Evolutionary conservation across 1,140 invertebrate species (phyloP).

Genomic region (Brevipalpus yothersi): DNA sequence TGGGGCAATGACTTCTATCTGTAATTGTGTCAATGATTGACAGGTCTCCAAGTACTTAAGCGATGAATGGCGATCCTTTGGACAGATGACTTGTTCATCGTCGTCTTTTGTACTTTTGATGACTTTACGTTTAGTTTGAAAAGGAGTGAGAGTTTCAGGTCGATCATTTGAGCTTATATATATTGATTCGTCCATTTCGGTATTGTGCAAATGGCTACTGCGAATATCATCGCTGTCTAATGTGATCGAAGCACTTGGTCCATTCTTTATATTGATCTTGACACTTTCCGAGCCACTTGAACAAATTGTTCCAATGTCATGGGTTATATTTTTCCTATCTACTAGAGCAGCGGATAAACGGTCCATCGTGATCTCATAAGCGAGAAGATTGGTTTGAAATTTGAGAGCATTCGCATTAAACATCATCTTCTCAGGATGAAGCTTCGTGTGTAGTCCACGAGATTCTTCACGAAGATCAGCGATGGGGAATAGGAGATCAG

Average conservation of each 20-base stretch:
- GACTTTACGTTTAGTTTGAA: slow-evolving; percentile 7
- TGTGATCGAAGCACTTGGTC: background rate
- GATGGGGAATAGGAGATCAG: background rate
- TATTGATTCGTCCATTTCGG: slow-evolving; percentile 9
- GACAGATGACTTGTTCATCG: slow-evolving; percentile 6
- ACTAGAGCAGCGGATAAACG: background rate
- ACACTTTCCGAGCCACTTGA: background rate
- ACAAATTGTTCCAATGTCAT: background rate
- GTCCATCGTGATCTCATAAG: no score
- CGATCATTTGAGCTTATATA: slow-evolving; percentile 1
- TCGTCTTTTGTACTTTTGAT: slow-evolving; percentile 1
- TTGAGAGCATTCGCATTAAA: no score
- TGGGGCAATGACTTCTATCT: slow-evolving; percentile 6
- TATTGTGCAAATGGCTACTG: background rate
- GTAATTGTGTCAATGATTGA: background rate
- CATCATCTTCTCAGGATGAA: no score
- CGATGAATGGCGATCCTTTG: slow-evolving; percentile 9
- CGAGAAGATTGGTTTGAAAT: no score
- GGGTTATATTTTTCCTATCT: background rate
- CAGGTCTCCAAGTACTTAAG: slow-evolving; percentile 1
- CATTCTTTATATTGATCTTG: background rate
- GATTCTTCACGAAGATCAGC: background rate
- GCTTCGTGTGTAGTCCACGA: background rate
- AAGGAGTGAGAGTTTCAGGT: background rate
- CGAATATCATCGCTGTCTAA: background rate